phyloP scores from a whole-genome alignment of 2,888 invertebrate genomes.

The Stenodera caucasica region DNA sequence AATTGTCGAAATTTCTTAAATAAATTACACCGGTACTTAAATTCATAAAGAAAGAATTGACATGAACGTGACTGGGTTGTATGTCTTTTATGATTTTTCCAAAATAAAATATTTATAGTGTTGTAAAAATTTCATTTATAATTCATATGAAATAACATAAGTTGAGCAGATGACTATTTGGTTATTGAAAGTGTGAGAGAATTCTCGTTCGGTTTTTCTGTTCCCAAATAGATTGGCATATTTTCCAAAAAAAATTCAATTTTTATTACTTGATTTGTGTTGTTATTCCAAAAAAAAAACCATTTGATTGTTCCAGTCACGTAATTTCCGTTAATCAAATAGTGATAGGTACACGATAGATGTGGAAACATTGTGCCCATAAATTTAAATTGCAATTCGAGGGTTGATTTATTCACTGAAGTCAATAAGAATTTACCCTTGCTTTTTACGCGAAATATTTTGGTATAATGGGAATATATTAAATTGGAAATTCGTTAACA shows the following conservation, averaged over 20 bases:
- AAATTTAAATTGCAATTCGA: slow-evolving; percentile 21
- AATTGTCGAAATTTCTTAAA: slow-evolving; percentile 30
- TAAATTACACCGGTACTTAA: background rate
- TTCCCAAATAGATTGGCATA: background rate
- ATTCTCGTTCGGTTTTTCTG: too few species aligned
- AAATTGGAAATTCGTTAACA: background rate
- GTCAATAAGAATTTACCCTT: background rate
- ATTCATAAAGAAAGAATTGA: background rate
- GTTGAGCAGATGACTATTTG: background rate
- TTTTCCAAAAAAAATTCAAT: background rate
- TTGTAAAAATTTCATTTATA: too few species aligned
- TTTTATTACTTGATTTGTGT: slow-evolving; percentile 20
- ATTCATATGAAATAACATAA: background rate
- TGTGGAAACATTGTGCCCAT: slow-evolving; percentile 11
- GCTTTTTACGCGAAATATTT: too few species aligned
- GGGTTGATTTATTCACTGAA: slow-evolving; percentile 19
- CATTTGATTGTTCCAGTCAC: slow-evolving; percentile 31
- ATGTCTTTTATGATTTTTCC: slow-evolving; percentile 3
- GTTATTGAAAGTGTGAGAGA: background rate
- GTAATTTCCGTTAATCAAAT: slow-evolving; percentile 32
- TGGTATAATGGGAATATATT: too few species aligned
- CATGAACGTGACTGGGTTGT: slow-evolving; percentile 22
- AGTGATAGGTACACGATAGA: slow-evolving; percentile 19
- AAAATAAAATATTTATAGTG: background rate
- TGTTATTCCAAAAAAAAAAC: slow-evolving; percentile 9